Percentiles rank a stretch among this genome's conserved stretches.
These are phyloP conservation scores for Petrosia ficiformis DNA, from an alignment of 37 sponge, comb jelly and placozoan species.

Conservation along the genomic window DNA sequence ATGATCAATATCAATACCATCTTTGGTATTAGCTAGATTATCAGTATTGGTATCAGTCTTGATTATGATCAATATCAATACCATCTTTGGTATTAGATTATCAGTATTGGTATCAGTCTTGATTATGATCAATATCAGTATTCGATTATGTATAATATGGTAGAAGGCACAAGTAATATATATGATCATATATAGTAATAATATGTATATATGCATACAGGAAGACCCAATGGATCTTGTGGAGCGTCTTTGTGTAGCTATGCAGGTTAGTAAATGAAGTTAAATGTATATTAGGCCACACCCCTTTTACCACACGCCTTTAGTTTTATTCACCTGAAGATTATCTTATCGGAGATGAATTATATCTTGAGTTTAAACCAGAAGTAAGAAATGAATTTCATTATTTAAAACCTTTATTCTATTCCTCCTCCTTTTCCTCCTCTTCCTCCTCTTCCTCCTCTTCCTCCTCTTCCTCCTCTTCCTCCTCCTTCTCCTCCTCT, in stretches of 20 bases:
- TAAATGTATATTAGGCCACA: not conserved
- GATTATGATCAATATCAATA: too few species aligned
- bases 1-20: too few species aligned
- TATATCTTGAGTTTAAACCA: constrained; percentile 63
- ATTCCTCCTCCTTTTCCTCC: not conserved
- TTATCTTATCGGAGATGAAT: constrained; percentile 60
- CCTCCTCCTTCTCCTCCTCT: not conserved
- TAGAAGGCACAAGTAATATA: too few species aligned
- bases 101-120: too few species aligned
- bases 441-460: not conserved
- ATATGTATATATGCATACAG: too few species aligned
- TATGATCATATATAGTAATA: too few species aligned
- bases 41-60: too few species aligned
- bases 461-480: constrained; percentile 8
- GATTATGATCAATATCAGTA: too few species aligned
- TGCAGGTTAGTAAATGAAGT: constrained; percentile 48
- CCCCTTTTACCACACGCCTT: not conserved
- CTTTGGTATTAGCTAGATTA: too few species aligned
- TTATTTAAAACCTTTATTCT: not conserved
- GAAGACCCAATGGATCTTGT: constrained; percentile 57
- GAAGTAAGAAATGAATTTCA: constrained; percentile 20
- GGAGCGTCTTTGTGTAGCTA: constrained; percentile 46
- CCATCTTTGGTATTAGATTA: too few species aligned
- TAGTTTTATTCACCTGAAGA: constrained; percentile 60
- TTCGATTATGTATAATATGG: too few species aligned